Evolutionary conservation across 2,888 invertebrate genomes (phyloP).

Genomic region (Sclerodermus sp.): DNA sequence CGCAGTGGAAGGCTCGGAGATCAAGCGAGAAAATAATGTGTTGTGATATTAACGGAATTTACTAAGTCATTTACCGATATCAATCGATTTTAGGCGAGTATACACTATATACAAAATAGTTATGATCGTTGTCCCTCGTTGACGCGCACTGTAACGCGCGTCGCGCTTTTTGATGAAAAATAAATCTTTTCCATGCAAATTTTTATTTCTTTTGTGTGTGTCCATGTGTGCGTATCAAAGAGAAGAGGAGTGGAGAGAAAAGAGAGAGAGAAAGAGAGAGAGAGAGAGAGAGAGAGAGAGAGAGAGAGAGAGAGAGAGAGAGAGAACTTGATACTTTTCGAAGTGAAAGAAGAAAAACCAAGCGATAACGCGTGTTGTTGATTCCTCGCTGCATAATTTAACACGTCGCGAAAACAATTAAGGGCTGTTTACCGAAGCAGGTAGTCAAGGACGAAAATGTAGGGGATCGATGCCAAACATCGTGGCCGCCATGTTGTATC

Average conservation of each 20-base stretch:
- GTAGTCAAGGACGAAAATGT: slow-evolving; percentile 4
- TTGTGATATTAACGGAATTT: slow-evolving; percentile 55
- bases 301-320: too few species aligned
- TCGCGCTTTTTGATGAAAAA: slow-evolving; percentile 51
- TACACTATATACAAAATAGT: slow-evolving; percentile 50
- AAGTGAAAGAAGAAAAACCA: not conserved
- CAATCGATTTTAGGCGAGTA: slow-evolving; percentile 53
- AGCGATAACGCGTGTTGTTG: not conserved
- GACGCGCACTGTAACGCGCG: slow-evolving; percentile 51
- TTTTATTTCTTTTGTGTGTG: not conserved
- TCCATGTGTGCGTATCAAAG: not conserved
- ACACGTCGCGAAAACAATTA: too few species aligned
- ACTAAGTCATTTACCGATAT: slow-evolving; percentile 51
- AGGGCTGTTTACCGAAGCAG: not conserved
- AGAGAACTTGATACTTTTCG: not conserved
- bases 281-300: too few species aligned
- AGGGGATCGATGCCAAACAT: slow-evolving; percentile 12
- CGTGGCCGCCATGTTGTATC: slow-evolving; percentile 19
- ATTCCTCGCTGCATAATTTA: not conserved
- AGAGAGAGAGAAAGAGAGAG: too few species aligned
- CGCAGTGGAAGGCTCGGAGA: slow-evolving; percentile 45
- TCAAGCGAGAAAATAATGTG: slow-evolving; percentile 40
- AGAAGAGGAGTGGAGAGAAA: too few species aligned
- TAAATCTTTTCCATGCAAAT: slow-evolving; percentile 52
- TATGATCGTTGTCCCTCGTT: slow-evolving; percentile 52